A percentile compares a stretch with the other conserved stretches of the same genome.
Conservation (phyloP, 1,140 invertebrate species). For the Hypothenemus hampei region DNA sequence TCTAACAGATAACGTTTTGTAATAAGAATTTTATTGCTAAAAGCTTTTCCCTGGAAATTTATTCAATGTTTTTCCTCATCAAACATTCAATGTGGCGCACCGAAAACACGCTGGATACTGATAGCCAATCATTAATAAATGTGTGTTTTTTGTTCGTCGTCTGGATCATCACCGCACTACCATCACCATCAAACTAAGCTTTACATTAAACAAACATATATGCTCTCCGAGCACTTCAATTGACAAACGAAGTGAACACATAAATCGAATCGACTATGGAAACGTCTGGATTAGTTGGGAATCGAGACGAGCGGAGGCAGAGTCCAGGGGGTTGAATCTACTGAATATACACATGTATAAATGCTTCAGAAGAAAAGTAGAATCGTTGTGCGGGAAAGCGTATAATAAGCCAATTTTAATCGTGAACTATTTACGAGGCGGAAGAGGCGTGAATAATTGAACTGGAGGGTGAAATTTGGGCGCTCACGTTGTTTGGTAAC, state of each 20-base stretch:
- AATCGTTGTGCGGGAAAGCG: constrained; percentile 21
- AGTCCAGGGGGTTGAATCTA: too few species aligned
- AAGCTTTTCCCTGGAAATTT: too few species aligned
- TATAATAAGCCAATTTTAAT: constrained; percentile 31
- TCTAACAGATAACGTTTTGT: not conserved
- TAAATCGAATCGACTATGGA: not conserved
- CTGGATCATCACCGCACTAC: not conserved
- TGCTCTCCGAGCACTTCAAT: not conserved
- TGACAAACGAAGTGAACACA: not conserved
- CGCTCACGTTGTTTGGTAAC: too few species aligned
- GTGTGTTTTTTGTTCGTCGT: not conserved
- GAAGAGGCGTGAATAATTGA: constrained; percentile 27
- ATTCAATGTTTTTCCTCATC: constrained; percentile 6
- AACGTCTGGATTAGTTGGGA: too few species aligned
- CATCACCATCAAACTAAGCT: constrained; percentile 1
- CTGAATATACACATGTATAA: too few species aligned
- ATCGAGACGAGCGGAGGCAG: too few species aligned
- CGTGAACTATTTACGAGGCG: constrained; percentile 23
- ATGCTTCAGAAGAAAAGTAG: constrained; percentile 25
- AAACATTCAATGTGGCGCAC: not conserved
- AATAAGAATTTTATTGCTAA: constrained; percentile 3
- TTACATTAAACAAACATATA: constrained; percentile 9
- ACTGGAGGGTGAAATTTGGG: constrained; percentile 7
- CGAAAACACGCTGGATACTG: constrained; percentile 1
- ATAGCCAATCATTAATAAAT: constrained; percentile 10